phyloP scores from a whole-genome alignment of 2,113 vertebrate genomes.

The Rhadina sibilatrix region DNA sequence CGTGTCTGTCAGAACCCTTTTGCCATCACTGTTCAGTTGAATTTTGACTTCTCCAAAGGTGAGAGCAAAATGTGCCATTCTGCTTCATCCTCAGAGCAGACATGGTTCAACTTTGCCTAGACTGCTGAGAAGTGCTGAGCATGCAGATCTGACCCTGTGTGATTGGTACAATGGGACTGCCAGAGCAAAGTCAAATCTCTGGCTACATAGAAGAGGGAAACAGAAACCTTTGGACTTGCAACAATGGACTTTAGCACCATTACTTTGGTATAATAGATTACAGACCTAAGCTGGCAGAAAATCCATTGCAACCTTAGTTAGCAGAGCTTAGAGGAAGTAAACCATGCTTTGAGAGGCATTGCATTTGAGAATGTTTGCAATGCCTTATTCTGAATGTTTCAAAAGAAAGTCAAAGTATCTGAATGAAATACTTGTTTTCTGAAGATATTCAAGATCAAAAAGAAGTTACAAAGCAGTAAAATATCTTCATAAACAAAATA shows the following conservation, averaged over 20 bases:
- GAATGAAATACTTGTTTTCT: not conserved
- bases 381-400: not conserved
- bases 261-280: not conserved
- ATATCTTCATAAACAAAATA: not conserved
- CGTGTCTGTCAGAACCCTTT: not conserved
- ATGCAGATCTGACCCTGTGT: accelerated
- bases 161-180: accelerated
- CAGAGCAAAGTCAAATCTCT: not conserved
- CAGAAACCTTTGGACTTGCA: not conserved
- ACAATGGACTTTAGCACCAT: not conserved
- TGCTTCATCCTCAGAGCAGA: not conserved
- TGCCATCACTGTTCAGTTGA: not conserved
- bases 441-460: not conserved
- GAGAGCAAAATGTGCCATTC: not conserved
- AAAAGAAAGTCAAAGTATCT: not conserved
- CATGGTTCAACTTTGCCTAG: not conserved
- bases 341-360: not conserved
- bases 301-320: not conserved
- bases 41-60: not conserved
- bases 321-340: not conserved
- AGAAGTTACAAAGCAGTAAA: not conserved
- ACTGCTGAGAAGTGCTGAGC: not conserved
- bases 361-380: not conserved
- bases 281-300: not conserved
- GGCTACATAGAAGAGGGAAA: not conserved